Evolutionary conservation across 2,888 invertebrate genomes (phyloP), one percentile per base, ranked within the genome.

Genomic region (Drosophila nr. fundita): DNA sequence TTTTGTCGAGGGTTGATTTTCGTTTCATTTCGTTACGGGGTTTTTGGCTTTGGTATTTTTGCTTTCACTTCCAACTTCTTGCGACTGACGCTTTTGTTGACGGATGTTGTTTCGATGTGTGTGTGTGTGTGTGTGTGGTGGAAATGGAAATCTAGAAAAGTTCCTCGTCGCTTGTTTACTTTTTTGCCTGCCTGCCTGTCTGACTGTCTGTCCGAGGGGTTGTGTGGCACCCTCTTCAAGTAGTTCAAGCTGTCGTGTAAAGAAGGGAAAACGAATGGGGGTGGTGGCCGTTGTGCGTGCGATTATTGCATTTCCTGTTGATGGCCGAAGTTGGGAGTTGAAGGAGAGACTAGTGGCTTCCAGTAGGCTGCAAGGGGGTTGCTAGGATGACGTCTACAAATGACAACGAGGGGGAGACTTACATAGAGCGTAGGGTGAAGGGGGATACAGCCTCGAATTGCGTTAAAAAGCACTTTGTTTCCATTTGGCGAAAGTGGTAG

Each of bases 231-330:
- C 73, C 71, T 65, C 67, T 42, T 64, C 76, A 72, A 77, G 38
- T 50, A 72, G 77, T 68, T 68, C 49, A 29, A 45, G 27, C 63
- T 36, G 10, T 24, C 24, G 27, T 18, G 1, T 11, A 7, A 15
- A 18, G 27, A 11, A 18, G 49, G 18, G 27, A n/a, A 34, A n/a
- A 21, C 11, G 50, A 13, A 2, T 21, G 5, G 21, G 38, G 38
- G 11, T n/a, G 15, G 45, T 45, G 15, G n/a, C 11, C 29, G 36
- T 61, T 76, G 78, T 83, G 83, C 83, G 87, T 84, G 87, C 85
- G 85, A 64, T 84, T 87, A 87, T 84, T 84, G 84, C 84, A 84
- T 82, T 87, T 87, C 69, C 73, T 78, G 78, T 69, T 73, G 77
- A 76, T 72, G 66, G 62, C 15, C 27, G n/a, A 50, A 73, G 49